phyloP scores from a whole-genome alignment of 2,888 invertebrate species.

The Caenorhabditis wallacei region DNA sequence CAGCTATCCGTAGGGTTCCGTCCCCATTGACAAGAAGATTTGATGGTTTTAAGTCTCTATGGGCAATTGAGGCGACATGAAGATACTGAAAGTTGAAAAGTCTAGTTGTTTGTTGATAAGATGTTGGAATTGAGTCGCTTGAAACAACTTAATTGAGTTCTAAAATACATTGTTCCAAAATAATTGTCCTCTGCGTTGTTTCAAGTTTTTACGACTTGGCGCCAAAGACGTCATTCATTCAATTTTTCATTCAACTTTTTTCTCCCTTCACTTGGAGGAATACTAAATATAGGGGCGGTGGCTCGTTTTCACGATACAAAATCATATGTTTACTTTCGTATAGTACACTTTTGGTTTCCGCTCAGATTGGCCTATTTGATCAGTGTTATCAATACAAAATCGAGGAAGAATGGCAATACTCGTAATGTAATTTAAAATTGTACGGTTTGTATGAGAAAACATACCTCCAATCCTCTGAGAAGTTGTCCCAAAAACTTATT shows the following conservation, averaged over 20 bases:
- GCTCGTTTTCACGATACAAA: constrained; percentile 27
- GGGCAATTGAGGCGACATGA: constrained; percentile 80
- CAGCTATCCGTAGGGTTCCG: constrained; percentile 76
- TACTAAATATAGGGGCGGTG: constrained; percentile 27
- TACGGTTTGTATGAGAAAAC: neutral
- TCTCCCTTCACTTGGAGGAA: constrained; percentile 9
- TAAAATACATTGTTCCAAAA: neutral
- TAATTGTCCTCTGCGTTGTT: neutral
- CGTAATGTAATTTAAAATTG: neutral
- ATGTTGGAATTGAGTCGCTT: neutral
- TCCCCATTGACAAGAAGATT: constrained; percentile 80
- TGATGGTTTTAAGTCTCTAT: constrained; percentile 81
- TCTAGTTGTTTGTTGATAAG: neutral
- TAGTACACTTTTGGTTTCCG: constrained; percentile 57
- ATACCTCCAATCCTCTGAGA: constrained; percentile 76
- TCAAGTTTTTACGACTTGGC: constrained; percentile 34
- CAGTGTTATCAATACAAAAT: constrained; percentile 44
- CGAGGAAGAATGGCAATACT: constrained; percentile 5
- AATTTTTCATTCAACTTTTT: constrained; percentile 19
- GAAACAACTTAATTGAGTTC: neutral
- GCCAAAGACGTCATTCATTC: constrained; percentile 22
- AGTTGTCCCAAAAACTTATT: constrained; percentile 77
- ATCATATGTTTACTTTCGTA: constrained; percentile 60
- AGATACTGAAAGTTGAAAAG: constrained; percentile 74
- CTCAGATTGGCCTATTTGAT: constrained; percentile 40